Conservation (phyloP, 2,888 invertebrate species). For the Psylliodes chrysocephalus region DNA sequence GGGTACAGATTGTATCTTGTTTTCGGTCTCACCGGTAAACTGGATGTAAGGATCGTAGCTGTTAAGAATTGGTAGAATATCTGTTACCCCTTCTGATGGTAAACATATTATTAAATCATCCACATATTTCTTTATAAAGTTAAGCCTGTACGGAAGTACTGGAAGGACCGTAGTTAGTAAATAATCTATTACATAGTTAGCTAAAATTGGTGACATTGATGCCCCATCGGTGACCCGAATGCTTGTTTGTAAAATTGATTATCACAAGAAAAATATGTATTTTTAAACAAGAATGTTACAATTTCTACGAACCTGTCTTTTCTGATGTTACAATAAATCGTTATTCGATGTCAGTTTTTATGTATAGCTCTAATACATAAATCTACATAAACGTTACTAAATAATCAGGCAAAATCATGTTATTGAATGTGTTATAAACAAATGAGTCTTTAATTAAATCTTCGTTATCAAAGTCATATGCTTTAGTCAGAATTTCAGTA, state of each 20-base stretch:
- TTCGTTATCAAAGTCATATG: too few relatives aligned
- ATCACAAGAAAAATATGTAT: neutral
- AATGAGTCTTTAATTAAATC: too few relatives aligned
- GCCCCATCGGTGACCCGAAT: neutral
- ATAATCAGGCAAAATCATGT: neutral
- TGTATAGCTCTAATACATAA: neutral
- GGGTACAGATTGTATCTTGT: too few relatives aligned
- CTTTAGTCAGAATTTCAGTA: too few relatives aligned
- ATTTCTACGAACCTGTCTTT: neutral
- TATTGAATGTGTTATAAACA: neutral
- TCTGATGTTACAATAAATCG: neutral
- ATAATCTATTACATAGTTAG: neutral
- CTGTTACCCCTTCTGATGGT: too few relatives aligned
- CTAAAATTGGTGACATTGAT: neutral
- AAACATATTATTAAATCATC: too few relatives aligned
- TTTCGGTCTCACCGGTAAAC: too few relatives aligned
- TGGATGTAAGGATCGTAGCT: too few relatives aligned
- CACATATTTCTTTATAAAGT: neutral
- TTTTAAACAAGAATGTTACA: neutral
- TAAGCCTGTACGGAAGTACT: neutral
- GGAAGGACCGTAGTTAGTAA: neutral
- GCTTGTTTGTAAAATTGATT: neutral
- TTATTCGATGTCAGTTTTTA: neutral
- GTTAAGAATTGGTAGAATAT: too few relatives aligned
- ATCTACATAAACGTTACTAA: conserved; percentile 8